Evolutionary conservation across 2,113 vertebrate genomes (phyloP), one percentile per base, ranked within the genome.

Genomic region (Rynchops niger): DNA sequence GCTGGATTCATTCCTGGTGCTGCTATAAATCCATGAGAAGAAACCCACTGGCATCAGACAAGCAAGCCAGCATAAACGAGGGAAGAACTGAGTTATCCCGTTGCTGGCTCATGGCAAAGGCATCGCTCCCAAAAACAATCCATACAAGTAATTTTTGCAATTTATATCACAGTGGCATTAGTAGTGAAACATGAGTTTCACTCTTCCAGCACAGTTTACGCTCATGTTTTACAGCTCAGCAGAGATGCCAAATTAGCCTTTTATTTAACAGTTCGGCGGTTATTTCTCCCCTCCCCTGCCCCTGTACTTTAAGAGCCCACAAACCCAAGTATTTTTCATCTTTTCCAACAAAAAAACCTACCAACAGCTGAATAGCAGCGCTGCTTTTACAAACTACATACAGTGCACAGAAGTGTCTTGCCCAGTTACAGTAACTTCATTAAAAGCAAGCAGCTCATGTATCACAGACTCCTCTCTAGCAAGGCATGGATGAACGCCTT

Each of bases 281-380:
- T 83, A 45, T 36, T 82, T 91, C 56, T 78, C 50, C 36, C 34
- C 30, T 83, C 34, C 40, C 32, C 45, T 77, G 22, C 30, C 53
- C 59, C 65, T 49, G 36, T 42, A 50, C 50, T 82, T 95, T 67
- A 87, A 12, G 8, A 74, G 50, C 84, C 62, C 66, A 50, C 69
- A 94, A 95, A 93, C 90, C 49, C 84, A 73, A 66, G 12, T 1
- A 74, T 15, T 58, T 69, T 70, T 70, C n/a, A 26, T 4, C 29
- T 69, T 52, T 92, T 94, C 80, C 45, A 86, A 91, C 36, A 72
- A 74, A 86, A 87, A 66, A 21, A 49, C 36, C 1, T 9, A 32
- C 36, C 25, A 69, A 27, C 34, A 85, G 43, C 0, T 45, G 45
- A 72, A 55, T 53, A 2, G 1, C 0, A 0, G 30, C 12, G 32